These are phyloP conservation scores for Bombus turneri DNA, from an alignment of 1,140 invertebrate genomes.

Conservation along the genomic window DNA sequence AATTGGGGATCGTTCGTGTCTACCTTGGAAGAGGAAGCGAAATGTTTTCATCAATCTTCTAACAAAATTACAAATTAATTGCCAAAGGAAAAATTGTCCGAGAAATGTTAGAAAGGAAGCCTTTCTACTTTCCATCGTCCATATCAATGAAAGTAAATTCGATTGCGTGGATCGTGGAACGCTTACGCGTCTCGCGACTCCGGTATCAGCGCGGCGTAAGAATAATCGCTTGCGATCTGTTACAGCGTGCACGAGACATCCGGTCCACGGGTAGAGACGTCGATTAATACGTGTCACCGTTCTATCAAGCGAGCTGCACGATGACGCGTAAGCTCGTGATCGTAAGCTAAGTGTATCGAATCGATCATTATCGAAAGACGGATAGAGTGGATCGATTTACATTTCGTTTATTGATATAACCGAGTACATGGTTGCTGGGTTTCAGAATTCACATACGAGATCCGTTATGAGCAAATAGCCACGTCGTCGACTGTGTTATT, in stretches of 20 bases:
- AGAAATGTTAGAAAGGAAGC: too few relatives aligned
- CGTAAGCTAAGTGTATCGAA: conserved; percentile 11
- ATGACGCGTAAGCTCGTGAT: conserved; percentile 9
- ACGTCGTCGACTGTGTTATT: background rate
- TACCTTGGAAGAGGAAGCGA: too few relatives aligned
- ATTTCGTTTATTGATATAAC: background rate
- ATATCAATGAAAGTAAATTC: background rate
- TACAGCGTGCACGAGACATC: background rate
- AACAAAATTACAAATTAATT: too few relatives aligned
- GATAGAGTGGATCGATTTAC: background rate
- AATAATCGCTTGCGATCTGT: conserved; percentile 40
- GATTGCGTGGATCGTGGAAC: conserved; percentile 12
- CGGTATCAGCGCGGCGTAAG: background rate
- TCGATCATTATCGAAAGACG: background rate
- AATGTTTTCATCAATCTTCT: too few relatives aligned
- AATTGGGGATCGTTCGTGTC: too few relatives aligned
- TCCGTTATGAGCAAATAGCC: too few relatives aligned
- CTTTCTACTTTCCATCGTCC: too few relatives aligned
- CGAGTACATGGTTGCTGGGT: background rate
- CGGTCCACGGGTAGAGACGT: conserved; percentile 16
- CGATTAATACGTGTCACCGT: conserved; percentile 45
- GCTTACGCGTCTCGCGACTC: background rate
- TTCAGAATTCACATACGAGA: background rate
- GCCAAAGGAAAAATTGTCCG: too few relatives aligned
- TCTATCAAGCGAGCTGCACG: conserved; percentile 19